phyloP scores from a whole-genome alignment of 2,113 vertebrate species.

The Ramphastos sulfuratus region DNA sequence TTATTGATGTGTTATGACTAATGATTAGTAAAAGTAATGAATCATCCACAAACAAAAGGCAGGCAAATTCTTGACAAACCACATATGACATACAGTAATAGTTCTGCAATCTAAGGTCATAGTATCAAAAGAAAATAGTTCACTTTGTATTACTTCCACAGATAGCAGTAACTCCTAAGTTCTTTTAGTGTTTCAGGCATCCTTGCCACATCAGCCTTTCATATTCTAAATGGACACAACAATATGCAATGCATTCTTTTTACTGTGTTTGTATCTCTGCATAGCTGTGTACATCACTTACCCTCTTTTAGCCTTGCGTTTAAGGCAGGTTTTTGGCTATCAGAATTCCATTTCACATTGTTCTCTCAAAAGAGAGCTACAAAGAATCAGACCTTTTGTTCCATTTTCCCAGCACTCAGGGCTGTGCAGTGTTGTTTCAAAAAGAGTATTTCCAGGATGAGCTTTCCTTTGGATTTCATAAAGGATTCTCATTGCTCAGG shows the following conservation, averaged over 20 bases:
- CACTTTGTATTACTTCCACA: neutral
- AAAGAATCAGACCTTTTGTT: neutral
- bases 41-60: neutral
- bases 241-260: neutral
- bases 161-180: neutral
- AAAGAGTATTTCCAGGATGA: constrained; percentile 48
- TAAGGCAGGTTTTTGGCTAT: neutral
- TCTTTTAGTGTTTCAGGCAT: neutral
- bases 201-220: neutral
- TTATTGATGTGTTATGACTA: neutral
- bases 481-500: constrained; percentile 33
- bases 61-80: neutral
- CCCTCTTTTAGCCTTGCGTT: neutral
- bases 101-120: neutral
- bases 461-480: constrained; percentile 31
- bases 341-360: neutral
- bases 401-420: neutral
- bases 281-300: neutral
- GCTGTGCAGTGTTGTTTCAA: constrained; percentile 18
- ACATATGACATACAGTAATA: neutral
- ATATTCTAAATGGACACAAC: neutral
- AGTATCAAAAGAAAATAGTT: neutral
- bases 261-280: neutral
- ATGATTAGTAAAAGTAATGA: constrained; percentile 5
- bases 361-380: neutral